A percentile compares a stretch with the other conserved stretches of the same genome.
Conservation (phyloP, 2,113 vertebrate species). For the Dasypus novemcinctus region DNA sequence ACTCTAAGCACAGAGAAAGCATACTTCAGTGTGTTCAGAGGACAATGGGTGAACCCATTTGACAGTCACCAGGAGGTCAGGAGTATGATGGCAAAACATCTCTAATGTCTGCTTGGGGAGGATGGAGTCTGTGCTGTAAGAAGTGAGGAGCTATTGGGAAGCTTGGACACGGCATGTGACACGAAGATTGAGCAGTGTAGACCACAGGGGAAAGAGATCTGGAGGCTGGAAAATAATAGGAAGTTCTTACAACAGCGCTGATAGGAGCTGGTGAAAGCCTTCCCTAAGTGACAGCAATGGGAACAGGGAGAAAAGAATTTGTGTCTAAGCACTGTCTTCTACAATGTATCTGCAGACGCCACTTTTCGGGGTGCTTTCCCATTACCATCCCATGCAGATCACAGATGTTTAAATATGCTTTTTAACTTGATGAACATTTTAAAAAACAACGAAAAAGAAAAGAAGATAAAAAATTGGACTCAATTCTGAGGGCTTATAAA, state of each 20-base stretch:
- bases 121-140: neutral
- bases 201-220: neutral
- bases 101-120: neutral
- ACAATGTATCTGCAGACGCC: neutral
- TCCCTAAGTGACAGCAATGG: no score
- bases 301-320: neutral
- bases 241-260: neutral
- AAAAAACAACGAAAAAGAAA: neutral
- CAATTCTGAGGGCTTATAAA: constrained; percentile 2
- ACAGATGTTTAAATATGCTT: neutral
- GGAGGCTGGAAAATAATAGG: neutral
- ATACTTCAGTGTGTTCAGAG: no score
- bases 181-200: neutral
- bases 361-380: neutral
- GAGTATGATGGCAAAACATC: neutral
- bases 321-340: neutral
- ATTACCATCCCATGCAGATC: neutral
- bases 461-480: neutral
- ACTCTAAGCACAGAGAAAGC: neutral
- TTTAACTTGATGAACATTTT: neutral
- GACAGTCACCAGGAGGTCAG: neutral
- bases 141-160: neutral
- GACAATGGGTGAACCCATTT: neutral
- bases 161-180: neutral
- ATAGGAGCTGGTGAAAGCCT: neutral